A percentile compares a stretch with the other conserved stretches of the same genome.
These are phyloP conservation scores for Regulus satrapa DNA, from an alignment of 2,113 vertebrate genomes.

Conservation along the genomic window DNA sequence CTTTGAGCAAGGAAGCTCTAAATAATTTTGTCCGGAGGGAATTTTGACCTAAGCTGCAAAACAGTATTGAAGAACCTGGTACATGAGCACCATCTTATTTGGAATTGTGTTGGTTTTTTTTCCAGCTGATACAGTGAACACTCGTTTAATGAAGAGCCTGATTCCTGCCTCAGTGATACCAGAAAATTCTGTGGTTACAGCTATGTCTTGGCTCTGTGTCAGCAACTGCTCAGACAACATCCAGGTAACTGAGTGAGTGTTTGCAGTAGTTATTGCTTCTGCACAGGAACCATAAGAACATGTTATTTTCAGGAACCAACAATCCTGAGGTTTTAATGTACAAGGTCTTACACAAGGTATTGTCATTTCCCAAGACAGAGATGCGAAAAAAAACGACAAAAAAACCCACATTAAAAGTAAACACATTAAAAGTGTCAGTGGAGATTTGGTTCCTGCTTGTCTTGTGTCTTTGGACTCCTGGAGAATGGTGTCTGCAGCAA, in stretches of 20 bases:
- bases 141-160: conserved; percentile 83
- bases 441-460: background rate
- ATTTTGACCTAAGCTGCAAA: background rate
- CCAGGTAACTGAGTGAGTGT: conserved; percentile 76
- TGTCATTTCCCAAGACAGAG: background rate
- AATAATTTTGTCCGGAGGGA: background rate
- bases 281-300: background rate
- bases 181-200: conserved; percentile 79
- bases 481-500: background rate
- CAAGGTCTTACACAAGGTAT: background rate
- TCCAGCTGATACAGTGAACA: conserved; percentile 74
- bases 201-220: conserved; percentile 83
- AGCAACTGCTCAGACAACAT: conserved; percentile 75
- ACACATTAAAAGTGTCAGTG: background rate
- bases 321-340: background rate
- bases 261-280: background rate
- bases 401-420: too few species aligned
- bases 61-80: background rate
- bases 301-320: background rate
- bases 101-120: background rate
- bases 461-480: background rate
- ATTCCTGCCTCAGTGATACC: conserved; percentile 82
- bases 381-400: too few species aligned
- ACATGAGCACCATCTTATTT: background rate
- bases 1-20: background rate